Conservation (phyloP, 2,797 vertebrate species). For the Galago senegalensis region DNA sequence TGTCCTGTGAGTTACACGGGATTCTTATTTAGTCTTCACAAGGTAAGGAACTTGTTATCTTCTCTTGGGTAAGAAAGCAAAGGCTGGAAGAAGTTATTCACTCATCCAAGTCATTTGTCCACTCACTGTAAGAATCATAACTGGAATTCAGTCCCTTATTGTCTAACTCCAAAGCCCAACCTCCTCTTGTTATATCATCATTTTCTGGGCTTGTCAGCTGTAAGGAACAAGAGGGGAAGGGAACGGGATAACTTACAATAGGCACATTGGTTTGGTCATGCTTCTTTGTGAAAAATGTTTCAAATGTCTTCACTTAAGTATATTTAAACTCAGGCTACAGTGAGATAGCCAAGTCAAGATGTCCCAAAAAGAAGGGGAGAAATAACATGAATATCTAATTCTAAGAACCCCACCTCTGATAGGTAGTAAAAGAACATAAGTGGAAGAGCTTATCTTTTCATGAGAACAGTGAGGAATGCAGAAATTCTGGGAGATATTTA, state of each 20-base stretch:
- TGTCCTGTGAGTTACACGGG: not conserved
- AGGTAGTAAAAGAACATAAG: not conserved
- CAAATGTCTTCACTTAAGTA: not conserved
- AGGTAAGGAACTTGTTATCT: not conserved
- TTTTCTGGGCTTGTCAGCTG: not conserved
- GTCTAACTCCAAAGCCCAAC: not conserved
- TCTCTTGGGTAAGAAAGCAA: not conserved
- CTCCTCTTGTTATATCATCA: not conserved
- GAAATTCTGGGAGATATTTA: not conserved
- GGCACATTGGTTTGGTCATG: not conserved
- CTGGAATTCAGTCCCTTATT: not conserved
- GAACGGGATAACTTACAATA: rapidly evolving
- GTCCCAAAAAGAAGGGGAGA: not conserved
- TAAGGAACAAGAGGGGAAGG: not conserved
- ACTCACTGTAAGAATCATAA: not conserved
- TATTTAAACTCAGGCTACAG: not conserved
- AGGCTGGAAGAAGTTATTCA: not conserved
- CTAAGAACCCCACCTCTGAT: not conserved
- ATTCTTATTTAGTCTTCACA: not conserved
- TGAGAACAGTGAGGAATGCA: not conserved
- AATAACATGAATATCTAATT: not conserved
- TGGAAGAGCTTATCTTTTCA: not conserved
- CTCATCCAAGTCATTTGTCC: not conserved
- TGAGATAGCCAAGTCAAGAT: not conserved
- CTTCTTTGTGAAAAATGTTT: not conserved